Percentiles rank a stretch among this genome's conserved stretches.
Evolutionary conservation across 2,113 vertebrate species (phyloP).

Genomic region (Platanista minor): DNA sequence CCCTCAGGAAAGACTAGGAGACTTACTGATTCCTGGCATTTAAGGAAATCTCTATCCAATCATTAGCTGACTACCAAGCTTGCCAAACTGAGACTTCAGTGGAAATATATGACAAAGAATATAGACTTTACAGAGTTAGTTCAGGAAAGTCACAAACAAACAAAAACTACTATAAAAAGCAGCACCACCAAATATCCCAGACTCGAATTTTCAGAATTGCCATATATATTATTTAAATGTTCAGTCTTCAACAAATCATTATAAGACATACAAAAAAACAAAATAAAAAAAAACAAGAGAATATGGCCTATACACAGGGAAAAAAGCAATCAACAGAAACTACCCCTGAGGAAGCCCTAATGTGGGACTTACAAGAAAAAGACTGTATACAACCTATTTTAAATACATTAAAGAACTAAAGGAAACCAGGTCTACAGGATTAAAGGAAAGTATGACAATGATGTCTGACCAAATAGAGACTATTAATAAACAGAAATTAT

Average conservation of each 20-base stretch:
- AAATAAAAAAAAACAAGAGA: not conserved
- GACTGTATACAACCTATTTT: not conserved
- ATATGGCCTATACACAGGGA: not conserved
- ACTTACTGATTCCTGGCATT: not conserved
- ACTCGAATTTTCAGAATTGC: not conserved
- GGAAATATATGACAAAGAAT: not conserved
- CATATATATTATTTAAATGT: not conserved
- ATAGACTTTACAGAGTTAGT: not conserved
- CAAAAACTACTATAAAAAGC: not conserved
- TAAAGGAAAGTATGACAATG: not conserved
- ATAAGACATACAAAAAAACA: not conserved
- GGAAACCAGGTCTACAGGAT: not conserved
- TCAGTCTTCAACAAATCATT: not conserved
- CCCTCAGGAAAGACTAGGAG: not conserved
- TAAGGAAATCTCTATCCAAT: not conserved
- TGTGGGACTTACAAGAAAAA: not conserved
- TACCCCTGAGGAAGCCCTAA: not conserved
- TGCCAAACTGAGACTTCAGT: not conserved
- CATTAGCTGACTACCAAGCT: not conserved
- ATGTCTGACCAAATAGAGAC: not conserved
- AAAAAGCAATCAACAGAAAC: not conserved
- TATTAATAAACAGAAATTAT: not conserved
- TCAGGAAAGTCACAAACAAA: not conserved
- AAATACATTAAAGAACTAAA: slow-evolving; percentile 38
- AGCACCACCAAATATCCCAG: not conserved